phyloP scores from a whole-genome alignment of 2,113 vertebrate genomes.

The Capreolus pygargus region DNA sequence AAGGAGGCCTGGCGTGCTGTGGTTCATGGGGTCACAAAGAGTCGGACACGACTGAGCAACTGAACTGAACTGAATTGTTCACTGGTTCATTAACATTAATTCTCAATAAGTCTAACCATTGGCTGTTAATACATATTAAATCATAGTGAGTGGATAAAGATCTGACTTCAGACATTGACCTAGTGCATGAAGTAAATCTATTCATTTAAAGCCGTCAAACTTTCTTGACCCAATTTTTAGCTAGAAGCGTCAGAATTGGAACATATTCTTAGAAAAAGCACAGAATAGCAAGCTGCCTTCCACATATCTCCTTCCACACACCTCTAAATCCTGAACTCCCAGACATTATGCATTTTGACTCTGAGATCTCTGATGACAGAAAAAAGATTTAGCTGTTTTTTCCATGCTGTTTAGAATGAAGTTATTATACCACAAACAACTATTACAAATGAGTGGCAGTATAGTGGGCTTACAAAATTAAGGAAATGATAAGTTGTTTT shows the following conservation, averaged over 20 bases:
- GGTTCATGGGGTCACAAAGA: not conserved
- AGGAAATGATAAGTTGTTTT: not conserved
- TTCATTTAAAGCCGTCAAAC: not conserved
- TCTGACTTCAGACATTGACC: not conserved
- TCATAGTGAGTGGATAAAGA: slow-evolving; percentile 11
- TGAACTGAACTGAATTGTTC: not conserved
- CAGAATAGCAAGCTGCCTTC: not conserved
- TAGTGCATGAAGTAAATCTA: not conserved
- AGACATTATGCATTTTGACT: not conserved
- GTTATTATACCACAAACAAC: not conserved
- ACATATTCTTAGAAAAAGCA: not conserved
- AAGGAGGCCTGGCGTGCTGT: not conserved
- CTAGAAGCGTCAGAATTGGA: not conserved
- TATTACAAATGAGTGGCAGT: not conserved
- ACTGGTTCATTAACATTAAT: not conserved
- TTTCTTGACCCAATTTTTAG: not conserved
- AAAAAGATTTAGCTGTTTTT: not conserved
- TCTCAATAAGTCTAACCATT: not conserved
- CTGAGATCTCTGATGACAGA: not conserved
- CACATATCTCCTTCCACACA: not conserved
- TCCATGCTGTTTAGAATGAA: not conserved
- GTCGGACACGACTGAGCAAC: not conserved
- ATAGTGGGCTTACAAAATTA: not conserved
- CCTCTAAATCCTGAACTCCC: not conserved
- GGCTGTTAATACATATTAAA: not conserved